Base-by-base conservation (phyloP, 2,888 invertebrate genomes). In the Colletes collaris region DNA sequence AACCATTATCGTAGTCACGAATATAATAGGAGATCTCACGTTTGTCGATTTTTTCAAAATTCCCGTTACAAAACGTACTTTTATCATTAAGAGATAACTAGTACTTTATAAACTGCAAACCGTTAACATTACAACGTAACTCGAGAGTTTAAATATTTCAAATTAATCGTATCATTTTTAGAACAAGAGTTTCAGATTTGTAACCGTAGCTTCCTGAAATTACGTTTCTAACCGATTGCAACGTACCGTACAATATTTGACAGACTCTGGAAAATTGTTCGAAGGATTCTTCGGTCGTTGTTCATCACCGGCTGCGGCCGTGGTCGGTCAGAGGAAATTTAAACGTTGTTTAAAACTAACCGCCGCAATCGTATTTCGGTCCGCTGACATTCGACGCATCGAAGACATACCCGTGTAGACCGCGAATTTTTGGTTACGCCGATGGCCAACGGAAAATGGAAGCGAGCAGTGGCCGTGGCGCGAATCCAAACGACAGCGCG, bases 381-480 rank as follows among this genome's bases (percentile, higher is more conserved):
- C 63, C 67, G 8, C 50, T 52, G 63, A 56, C 50, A 59, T 67
- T 78, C 80, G 79, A 73, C 74, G 73, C 66, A 73, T 79, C 69
- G 46, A 69, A 65, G 80, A 68, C 79, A 59, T 71, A 27, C 68
- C 56, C 62, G 62, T 27, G 37, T 62, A 5, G 70, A 78, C 81
- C 81, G n/a, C 81, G 75, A 79, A 81, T 80, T 81, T 81, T 81
- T 66, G 80, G 80, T 80, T 63, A 67, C 67, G 63, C 63, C 37
- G 60, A 71, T 52, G 75, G 70, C 66, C 6, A 35, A 80, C 65
- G 60, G 75, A 59, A 52, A 71, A 75, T 75, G 64, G 52, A 59
- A 63, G 27, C 52, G 69, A 50, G 10, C 16, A 8, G 64, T 6
- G 35, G 5, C 50, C 69, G 75, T 66, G 81, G 80, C 79, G 80